Conservation (phyloP, 1,140 invertebrate genomes). For the Cydia fagiglandana region DNA sequence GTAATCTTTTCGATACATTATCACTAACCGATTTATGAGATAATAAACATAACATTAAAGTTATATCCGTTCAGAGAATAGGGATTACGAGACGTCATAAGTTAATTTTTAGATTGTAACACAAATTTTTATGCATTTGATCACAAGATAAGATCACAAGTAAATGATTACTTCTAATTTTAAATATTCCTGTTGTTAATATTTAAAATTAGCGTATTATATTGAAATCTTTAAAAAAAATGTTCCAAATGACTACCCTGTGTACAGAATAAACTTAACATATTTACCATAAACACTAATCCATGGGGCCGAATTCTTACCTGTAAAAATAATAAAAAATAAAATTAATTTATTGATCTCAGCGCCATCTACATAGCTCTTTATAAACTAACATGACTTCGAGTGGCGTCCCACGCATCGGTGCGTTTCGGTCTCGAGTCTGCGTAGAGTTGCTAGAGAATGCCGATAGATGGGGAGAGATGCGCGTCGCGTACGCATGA, state of each 20-base stretch:
- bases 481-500: background rate
- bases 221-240: no score
- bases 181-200: no score
- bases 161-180: no score
- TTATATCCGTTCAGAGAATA: background rate
- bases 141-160: background rate
- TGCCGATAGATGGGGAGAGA: background rate
- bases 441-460: background rate
- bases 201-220: no score
- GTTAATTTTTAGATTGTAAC: background rate
- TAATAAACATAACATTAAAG: background rate
- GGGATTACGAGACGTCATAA: background rate
- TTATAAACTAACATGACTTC: slow-evolving; percentile 34
- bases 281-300: background rate
- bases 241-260: no score
- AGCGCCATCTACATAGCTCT: slow-evolving; percentile 40
- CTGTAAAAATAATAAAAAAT: slow-evolving; percentile 33
- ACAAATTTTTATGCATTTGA: background rate
- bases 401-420: background rate
- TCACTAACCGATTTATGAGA: slow-evolving; percentile 3
- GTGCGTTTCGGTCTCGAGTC: background rate
- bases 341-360: slow-evolving; percentile 14
- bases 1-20: slow-evolving; percentile 12
- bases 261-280: no score
- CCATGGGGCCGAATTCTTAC: slow-evolving; percentile 22